phyloP scores from a whole-genome alignment of 2,888 invertebrate genomes.

The Watsonalla cultraria region DNA sequence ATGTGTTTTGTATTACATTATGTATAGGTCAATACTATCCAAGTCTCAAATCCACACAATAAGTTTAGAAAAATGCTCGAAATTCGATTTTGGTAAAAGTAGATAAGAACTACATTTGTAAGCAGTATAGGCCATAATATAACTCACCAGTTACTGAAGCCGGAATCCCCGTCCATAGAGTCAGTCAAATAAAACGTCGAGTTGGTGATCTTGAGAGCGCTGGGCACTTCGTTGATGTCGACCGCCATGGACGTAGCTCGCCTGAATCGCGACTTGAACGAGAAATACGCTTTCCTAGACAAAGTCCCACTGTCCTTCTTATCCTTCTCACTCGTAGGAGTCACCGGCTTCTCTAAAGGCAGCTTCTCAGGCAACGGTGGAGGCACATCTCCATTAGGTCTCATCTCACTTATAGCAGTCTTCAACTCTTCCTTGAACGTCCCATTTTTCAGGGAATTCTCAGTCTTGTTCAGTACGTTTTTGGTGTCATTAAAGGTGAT shows the following conservation, averaged over 20 bases:
- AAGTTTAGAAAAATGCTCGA: no score
- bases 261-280: conserved; percentile 81
- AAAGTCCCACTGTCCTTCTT: conserved; percentile 65
- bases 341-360: conserved; percentile 53
- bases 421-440: conserved; percentile 62
- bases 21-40: no score
- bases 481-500: conserved; percentile 50
- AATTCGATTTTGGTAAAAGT: no score
- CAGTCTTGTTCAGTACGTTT: conserved; percentile 52
- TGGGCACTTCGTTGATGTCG: conserved; percentile 75
- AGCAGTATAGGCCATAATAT: conserved; percentile 1
- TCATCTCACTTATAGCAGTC: conserved; percentile 58
- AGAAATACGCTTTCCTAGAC: conserved; percentile 71
- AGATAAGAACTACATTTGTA: neutral
- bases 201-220: conserved; percentile 77
- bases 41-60: no score
- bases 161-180: conserved; percentile 81
- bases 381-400: conserved; percentile 50
- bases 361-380: conserved; percentile 59
- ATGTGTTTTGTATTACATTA: no score
- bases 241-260: conserved; percentile 78
- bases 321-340: conserved; percentile 50
- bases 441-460: conserved; percentile 48
- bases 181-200: conserved; percentile 87
- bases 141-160: conserved; percentile 75